Percentiles rank a stretch among this genome's conserved stretches.
Evolutionary conservation across 1,140 invertebrate genomes (phyloP).

Genomic region (Achroia grisella): DNA sequence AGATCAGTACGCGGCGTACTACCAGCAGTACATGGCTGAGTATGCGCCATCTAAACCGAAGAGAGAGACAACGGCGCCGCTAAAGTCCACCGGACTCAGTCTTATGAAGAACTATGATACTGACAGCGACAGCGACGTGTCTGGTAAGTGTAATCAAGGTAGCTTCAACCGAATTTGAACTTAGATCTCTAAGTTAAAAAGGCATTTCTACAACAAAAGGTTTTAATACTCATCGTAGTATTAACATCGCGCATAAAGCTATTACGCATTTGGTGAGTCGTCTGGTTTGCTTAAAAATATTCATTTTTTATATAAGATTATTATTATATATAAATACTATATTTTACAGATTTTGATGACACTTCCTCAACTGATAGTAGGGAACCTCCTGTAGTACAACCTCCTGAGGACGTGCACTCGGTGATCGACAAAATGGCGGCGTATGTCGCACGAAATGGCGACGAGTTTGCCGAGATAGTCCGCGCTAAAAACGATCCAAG

Average conservation of each 20-base stretch:
- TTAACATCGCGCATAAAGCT: no score
- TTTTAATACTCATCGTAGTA: no score
- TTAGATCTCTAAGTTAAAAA: no score
- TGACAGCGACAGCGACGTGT: constrained; percentile 69
- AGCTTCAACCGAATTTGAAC: no score
- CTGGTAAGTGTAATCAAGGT: constrained; percentile 35
- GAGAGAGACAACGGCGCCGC: constrained; percentile 4
- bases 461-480: constrained; percentile 92
- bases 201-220: no score
- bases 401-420: constrained; percentile 86
- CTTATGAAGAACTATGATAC: constrained; percentile 76
- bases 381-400: constrained; percentile 74
- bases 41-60: background rate
- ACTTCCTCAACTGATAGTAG: constrained; percentile 42
- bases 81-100: constrained; percentile 69
- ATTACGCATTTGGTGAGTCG: no score
- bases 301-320: no score
- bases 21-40: constrained; percentile 28
- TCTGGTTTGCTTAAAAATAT: no score
- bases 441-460: constrained; percentile 95
- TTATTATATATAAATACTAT: no score
- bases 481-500: constrained; percentile 89
- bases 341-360: constrained; percentile 42
- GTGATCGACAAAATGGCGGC: constrained; percentile 97
- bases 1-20: constrained; percentile 29